Base-by-base conservation (phyloP, 2,113 vertebrate genomes). In the Caretta caretta region DNA sequence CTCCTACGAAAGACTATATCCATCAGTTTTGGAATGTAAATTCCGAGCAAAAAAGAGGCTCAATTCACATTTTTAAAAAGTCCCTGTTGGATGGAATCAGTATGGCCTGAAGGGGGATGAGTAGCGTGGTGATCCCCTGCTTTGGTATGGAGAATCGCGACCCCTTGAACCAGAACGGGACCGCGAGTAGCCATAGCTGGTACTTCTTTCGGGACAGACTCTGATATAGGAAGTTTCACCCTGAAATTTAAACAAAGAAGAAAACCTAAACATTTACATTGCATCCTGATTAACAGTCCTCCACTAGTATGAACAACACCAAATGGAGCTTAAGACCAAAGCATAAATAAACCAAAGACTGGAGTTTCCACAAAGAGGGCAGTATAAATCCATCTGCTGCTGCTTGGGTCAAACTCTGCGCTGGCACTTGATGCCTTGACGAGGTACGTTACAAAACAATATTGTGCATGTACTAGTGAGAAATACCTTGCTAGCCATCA, bases 151-250 rank as follows among this genome's bases (percentile, higher is more conserved):
- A 87, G 99, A 99, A 96, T 99, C 99, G 65, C 99, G 99, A 62
- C 99, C 99, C 87, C 99, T 98, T 95, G 99, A 99, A 91, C 99
- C 98, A 97, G 99, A 99, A 46, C 99, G 98, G 96, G 99, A 99
- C 72, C 99, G 98, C 8, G 99, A 99, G 72, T 99, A 99, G 90
- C 98, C 98, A 96, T 98, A 99, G 98, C 98, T 99, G 82, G 98
- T 98, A 88, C 99, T 98, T 93, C 99, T 98, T 95, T 99, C 99
- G 96, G 99, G 99, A 86, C 98, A 98, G 93, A 99, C 99, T 57
- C 99, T 98, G 96, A 99, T 99, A 97, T 99, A 99, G 22, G 99
- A 98, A 6, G 99, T 99, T 98, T 99, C 99, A 78, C 99, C 99
- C 99, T 99, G 93, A 88, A 96, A 97, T 95, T 90, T 56, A 83